A percentile compares a stretch with the other conserved stretches of the same genome.
phyloP scores from a whole-genome alignment of 2,797 vertebrate species.

The Spatula clypeata region DNA sequence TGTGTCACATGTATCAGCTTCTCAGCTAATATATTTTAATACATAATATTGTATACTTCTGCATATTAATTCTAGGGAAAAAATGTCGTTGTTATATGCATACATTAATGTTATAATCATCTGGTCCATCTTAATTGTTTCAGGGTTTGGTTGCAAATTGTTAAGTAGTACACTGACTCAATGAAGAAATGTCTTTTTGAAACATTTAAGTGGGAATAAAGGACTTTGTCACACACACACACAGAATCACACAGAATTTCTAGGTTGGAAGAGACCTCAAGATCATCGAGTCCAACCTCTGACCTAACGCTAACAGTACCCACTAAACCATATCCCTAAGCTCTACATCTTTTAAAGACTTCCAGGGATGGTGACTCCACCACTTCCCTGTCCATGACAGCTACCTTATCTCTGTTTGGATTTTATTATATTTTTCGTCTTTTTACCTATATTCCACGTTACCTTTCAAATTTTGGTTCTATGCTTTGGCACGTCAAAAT shows the following conservation, averaged over 20 bases:
- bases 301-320: too few species aligned
- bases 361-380: too few species aligned
- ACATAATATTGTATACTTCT: not conserved
- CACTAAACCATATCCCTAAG: too few species aligned
- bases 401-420: not conserved
- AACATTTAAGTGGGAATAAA: not conserved
- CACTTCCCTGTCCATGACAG: not conserved
- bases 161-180: not conserved
- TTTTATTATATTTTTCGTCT: not conserved
- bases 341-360: too few species aligned
- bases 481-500: not conserved
- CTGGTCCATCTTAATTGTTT: not conserved
- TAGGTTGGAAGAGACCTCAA: too few species aligned
- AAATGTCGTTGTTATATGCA: not conserved
- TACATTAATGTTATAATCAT: not conserved
- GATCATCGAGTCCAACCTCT: too few species aligned
- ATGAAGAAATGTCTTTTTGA: not conserved
- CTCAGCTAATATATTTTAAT: not conserved
- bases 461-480: not conserved
- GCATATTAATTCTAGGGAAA: not conserved
- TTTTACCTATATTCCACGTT: not conserved
- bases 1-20: not conserved
- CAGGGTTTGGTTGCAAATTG: not conserved
- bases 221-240: not conserved
- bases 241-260: too few species aligned